phyloP scores from a whole-genome alignment of 2,797 vertebrate species.

The Clarias pachynema region DNA sequence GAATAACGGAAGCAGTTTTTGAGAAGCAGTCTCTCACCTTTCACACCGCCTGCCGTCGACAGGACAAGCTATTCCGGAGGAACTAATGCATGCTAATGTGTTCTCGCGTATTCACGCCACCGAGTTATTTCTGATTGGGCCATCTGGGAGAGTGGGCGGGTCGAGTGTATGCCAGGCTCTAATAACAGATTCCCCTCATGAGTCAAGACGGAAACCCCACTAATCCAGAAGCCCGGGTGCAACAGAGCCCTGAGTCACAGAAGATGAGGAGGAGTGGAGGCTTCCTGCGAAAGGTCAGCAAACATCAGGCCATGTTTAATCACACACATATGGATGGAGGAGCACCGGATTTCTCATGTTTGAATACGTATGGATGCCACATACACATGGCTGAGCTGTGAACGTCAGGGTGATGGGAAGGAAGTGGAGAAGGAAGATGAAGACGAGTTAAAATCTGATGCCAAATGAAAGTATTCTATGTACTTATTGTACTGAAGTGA shows the following conservation, averaged over 20 bases:
- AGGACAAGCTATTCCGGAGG: conserved; percentile 49
- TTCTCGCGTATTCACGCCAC: conserved; percentile 32
- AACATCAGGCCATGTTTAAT: conserved; percentile 12
- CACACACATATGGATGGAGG: neutral
- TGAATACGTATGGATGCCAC: neutral
- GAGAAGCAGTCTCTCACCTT: conserved; percentile 38
- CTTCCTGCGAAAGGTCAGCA: conserved; percentile 44
- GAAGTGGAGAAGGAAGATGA: neutral
- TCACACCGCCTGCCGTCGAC: conserved; percentile 10
- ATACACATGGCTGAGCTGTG: neutral
- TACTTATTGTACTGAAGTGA: neutral
- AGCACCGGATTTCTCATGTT: no score
- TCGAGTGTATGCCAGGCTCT: conserved; percentile 40
- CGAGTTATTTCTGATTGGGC: conserved; percentile 56
- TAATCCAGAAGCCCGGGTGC: conserved; percentile 35
- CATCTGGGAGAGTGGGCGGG: conserved; percentile 58
- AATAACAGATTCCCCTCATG: conserved; percentile 54
- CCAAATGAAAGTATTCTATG: no score
- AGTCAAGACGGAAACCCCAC: conserved; percentile 55
- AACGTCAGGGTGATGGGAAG: neutral
- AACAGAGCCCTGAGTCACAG: conserved; percentile 25
- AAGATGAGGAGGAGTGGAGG: conserved; percentile 32
- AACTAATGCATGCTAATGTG: conserved; percentile 56
- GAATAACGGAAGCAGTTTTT: conserved; percentile 40
- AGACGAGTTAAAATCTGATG: neutral